A percentile compares a stretch with the other conserved stretches of the same genome.
Conservation (phyloP, 2,888 invertebrate genomes). For the Dichetophora obliterata region DNA sequence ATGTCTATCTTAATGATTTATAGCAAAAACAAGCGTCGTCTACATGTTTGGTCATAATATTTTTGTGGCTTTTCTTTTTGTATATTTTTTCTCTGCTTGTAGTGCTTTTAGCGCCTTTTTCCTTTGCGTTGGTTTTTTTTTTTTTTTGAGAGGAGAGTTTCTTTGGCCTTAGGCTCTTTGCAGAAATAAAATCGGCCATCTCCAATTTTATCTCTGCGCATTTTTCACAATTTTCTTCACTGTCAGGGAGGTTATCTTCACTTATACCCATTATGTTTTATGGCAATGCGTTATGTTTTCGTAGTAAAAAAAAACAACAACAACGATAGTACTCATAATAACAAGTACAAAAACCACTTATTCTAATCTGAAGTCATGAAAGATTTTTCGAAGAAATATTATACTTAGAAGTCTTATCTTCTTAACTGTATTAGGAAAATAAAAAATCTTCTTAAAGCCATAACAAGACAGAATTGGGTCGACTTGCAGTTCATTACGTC, state of each 20-base stretch:
- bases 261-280: slow-evolving; percentile 29
- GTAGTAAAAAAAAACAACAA: not conserved
- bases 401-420: too few species aligned
- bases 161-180: too few species aligned
- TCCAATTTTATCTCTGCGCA: not conserved
- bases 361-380: too few species aligned
- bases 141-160: too few species aligned
- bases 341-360: too few species aligned
- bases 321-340: too few species aligned
- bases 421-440: too few species aligned
- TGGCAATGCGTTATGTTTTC: slow-evolving; percentile 6
- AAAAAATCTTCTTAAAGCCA: too few species aligned
- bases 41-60: not conserved
- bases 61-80: not conserved
- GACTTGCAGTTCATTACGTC: too few species aligned
- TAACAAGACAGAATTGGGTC: too few species aligned
- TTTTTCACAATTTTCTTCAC: slow-evolving; percentile 6
- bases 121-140: not conserved
- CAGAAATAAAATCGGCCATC: not conserved
- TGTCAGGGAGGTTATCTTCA: slow-evolving; percentile 24
- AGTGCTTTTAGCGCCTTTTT: not conserved
- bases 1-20: slow-evolving; percentile 14
- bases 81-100: not conserved
- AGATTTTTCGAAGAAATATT: too few species aligned
- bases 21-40: not conserved